Conservation (phyloP, 2,888 invertebrate genomes). For the Clanis bilineata region DNA sequence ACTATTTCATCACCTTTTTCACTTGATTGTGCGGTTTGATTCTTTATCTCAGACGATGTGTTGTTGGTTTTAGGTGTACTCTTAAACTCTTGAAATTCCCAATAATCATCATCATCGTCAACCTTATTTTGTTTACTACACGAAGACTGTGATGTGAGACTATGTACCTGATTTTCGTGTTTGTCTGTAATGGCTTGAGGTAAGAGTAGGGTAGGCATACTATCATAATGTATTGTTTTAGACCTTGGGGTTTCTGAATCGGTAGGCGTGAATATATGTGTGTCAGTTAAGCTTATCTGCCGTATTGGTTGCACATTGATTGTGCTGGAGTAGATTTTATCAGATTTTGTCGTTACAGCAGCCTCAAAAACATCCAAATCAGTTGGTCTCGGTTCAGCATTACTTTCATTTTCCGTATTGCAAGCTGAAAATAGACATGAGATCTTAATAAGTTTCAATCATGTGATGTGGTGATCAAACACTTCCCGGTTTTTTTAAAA, state of each 20-base stretch:
- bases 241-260: constrained; percentile 78
- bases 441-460: not conserved
- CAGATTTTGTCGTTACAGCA: constrained; percentile 49
- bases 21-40: not conserved
- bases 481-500: no score
- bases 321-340: constrained; percentile 66
- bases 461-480: no score
- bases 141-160: constrained; percentile 24
- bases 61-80: constrained; percentile 32
- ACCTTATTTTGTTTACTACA: constrained; percentile 31
- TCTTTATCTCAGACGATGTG: not conserved
- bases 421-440: constrained; percentile 69
- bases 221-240: constrained; percentile 75
- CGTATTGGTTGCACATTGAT: constrained; percentile 68
- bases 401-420: constrained; percentile 55
- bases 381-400: constrained; percentile 47
- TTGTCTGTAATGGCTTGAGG: constrained; percentile 44
- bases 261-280: constrained; percentile 78
- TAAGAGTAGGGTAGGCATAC: constrained; percentile 50
- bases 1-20: constrained; percentile 1
- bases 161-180: constrained; percentile 32
- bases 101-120: constrained; percentile 58
- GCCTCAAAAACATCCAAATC: constrained; percentile 64
- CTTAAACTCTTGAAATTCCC: constrained; percentile 74
- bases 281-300: constrained; percentile 76